Base-by-base conservation (phyloP, 2,797 vertebrate species). In the Syngnathus acus region DNA sequence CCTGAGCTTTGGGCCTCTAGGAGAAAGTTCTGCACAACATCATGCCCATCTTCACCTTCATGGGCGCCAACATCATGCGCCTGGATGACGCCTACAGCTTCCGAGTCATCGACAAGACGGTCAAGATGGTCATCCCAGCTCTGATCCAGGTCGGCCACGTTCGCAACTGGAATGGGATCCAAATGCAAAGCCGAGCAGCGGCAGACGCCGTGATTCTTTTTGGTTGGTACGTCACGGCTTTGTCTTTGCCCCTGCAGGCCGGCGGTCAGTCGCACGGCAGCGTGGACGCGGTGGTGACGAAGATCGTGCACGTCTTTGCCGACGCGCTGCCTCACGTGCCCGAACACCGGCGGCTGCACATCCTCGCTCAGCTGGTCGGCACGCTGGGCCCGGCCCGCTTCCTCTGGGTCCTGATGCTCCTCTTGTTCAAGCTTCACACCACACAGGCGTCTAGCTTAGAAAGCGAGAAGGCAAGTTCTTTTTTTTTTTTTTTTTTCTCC, bases 1-100 rank as follows among this genome's bases (percentile, higher is more conserved):
- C 50, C 19, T 21, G 6, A 6, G 10, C 5, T 32, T 48, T 43
- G 64, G 6, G 1, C 55, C 85, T 86, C n/a, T 85, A 99, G 97
- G 96, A 96, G 71, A 99, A 99, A 75, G 96, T 99, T 67, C 91
- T 99, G 8, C 96, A 95, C 85, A 98, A 98, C 76, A 97, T 99
- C 79, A 98, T 99, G 96, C 93, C 97, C 66, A 99, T 99, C 87
- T 99, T 99, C 80, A 98, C 97, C 23, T 99, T 98, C 86, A 98
- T 99, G 97, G 97, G 97, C 2, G 93, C 96, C 54, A 96, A 88
- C 74, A 88, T 99, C 74, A 90, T 99, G 92, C 92, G 97, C 0
- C 90, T 98, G 73, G 97, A 99, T 72, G 94, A 99, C 74, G 79
- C 90, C 61, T 99, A 98, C 85, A 99, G 96, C 55, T 98, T 98